Evolutionary conservation across 2,888 invertebrate species (phyloP), one percentile per base, ranked within the genome.

Genomic region (Antheraea yamamai): DNA sequence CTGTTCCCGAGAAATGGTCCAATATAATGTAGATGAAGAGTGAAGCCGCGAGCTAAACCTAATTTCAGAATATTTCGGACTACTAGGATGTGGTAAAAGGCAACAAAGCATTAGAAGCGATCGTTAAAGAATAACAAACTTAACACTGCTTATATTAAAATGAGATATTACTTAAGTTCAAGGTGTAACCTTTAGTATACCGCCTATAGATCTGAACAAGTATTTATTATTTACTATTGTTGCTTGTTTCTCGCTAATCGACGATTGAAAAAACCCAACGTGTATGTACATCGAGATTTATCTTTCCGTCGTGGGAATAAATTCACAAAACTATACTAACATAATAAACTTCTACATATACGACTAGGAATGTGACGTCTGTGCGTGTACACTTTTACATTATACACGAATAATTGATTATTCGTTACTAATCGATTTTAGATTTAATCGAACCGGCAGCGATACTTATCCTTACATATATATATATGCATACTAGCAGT

Each of bases 181-280:
- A 75, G 75, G 75, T 30, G 18, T 75, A 66, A 75, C 75, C 75
- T 75, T 75, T 73, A 47, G 39, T 26, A 14, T 35, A 73, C 72
- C 73, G 66, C 55, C 73, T 66, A 72, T 75, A 16, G 75, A 39
- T 70, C 0, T 18, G 47, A 30, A 55, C 51, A 75, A 20, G 52
- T 51, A 35, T 52, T 47, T 51, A 61, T 64, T 18, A 66, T 51
- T 74, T 51, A 30, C 23, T 73, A 75, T 79, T 73, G 73, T 72
- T 68, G 75, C 58, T 82, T 26, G 39, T 73, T 70, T 83, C 83
- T 79, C 75, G 80, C 78, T 83, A 85, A 84, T 83, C 83, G 74
- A 16, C 77, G 75, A 80, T 79, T 80, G 72, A 77, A 79, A 81
- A 80, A 81, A 82, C 80, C 77, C 75, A 75, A 68, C 68, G 26